Evolutionary conservation across 2,113 vertebrate species (phyloP).

Genomic region (Pan troglodytes): NHGRI_mPanTro3-v2.1_pri NC_072408.2:96785501-96786000

Average conservation of each 20-base stretch:
- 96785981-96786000: neutral
- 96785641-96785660: neutral
- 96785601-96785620: neutral
- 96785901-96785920: neutral
- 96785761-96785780: neutral
- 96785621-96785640: neutral
- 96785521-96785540: neutral
- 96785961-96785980: neutral
- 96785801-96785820: neutral
- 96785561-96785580: neutral
- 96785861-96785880: constrained; percentile 32
- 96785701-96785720: neutral
- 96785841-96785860: constrained; percentile 42
- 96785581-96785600: neutral
- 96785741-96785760: constrained; percentile 19
- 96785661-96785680: neutral
- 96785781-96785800: neutral
- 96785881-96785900: constrained; percentile 20
- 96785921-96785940: neutral
- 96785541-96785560: neutral
- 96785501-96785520: neutral
- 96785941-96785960: neutral
- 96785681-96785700: neutral
- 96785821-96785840: neutral
- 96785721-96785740: neutral